Evolutionary conservation across 2,113 vertebrate genomes (phyloP).

Genomic region (Erythrocercus mccallii): DNA sequence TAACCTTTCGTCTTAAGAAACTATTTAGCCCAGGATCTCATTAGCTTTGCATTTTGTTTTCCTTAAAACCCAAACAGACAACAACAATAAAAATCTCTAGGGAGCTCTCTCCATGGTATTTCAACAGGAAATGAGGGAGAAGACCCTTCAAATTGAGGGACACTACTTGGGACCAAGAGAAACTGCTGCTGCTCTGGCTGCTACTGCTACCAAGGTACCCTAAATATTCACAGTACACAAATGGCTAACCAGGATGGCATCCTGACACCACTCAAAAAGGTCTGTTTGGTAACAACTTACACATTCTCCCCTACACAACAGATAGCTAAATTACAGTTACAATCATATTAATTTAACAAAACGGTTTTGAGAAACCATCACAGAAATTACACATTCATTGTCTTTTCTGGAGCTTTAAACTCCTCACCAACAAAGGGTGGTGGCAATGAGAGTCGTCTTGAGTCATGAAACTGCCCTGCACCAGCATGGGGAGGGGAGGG

Average conservation of each 20-base stretch:
- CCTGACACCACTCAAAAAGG: conserved; percentile 38
- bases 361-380: conserved; percentile 63
- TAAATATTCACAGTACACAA: conserved; percentile 31
- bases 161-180: neutral
- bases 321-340: conserved; percentile 68
- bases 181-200: conserved; percentile 41
- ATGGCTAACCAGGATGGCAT: neutral
- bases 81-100: neutral
- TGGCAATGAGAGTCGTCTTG: conserved; percentile 39
- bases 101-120: conserved; percentile 19
- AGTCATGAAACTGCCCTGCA: conserved; percentile 57
- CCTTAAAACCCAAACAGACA: neutral
- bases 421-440: conserved; percentile 37
- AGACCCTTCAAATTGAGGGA: neutral
- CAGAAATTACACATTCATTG: conserved; percentile 78
- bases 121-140: conserved; percentile 39
- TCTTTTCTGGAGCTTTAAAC: conserved; percentile 66
- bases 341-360: conserved; percentile 61
- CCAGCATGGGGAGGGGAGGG: neutral
- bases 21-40: neutral
- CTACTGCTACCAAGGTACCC: conserved; percentile 20
- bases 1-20: conserved; percentile 3
- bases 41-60: conserved; percentile 7
- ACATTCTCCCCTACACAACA: conserved; percentile 58
- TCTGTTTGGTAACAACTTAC: conserved; percentile 41